Evolutionary conservation across 2,888 invertebrate genomes (phyloP).

Genomic region (Drosophila recens): DNA sequence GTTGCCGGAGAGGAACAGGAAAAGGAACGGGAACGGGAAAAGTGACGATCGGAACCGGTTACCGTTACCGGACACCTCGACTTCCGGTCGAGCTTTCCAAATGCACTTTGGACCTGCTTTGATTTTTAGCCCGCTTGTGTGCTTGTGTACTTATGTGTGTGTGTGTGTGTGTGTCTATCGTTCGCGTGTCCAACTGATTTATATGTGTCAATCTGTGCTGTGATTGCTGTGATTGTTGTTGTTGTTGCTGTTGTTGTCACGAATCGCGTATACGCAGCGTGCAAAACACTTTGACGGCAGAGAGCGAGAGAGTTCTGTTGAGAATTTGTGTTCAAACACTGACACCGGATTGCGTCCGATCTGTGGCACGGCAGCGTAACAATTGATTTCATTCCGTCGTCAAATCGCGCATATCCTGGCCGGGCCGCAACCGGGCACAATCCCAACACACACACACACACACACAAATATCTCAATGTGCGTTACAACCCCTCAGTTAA

Average conservation of each 20-base stretch:
- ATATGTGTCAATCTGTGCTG: conserved; percentile 58
- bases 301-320: not conserved
- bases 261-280: conserved; percentile 72
- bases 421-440: conserved; percentile 53
- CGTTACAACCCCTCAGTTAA: conserved; percentile 19
- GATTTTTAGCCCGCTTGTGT: conserved; percentile 39
- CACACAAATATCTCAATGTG: not conserved
- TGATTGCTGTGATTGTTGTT: conserved; percentile 26
- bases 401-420: conserved; percentile 85
- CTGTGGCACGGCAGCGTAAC: conserved; percentile 85
- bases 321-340: conserved; percentile 36
- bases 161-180: conserved; percentile 24
- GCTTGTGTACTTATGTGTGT: conserved; percentile 30
- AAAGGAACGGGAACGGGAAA: conserved; percentile 85
- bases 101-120: conserved; percentile 72
- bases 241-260: conserved; percentile 25
- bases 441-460: conserved; percentile 18
- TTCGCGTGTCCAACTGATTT: conserved; percentile 61
- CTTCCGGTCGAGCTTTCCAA: conserved; percentile 85
- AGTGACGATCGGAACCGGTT: conserved; percentile 86
- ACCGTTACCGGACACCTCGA: conserved; percentile 86
- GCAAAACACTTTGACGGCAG: conserved; percentile 63
- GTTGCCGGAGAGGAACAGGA: conserved; percentile 84
- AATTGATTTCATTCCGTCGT: conserved; percentile 85
- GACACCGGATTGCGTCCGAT: conserved; percentile 85